Percentiles rank a stretch among this genome's conserved stretches.
Conservation (phyloP, 2,888 invertebrate genomes). For the Oscheius sp. region DNA sequence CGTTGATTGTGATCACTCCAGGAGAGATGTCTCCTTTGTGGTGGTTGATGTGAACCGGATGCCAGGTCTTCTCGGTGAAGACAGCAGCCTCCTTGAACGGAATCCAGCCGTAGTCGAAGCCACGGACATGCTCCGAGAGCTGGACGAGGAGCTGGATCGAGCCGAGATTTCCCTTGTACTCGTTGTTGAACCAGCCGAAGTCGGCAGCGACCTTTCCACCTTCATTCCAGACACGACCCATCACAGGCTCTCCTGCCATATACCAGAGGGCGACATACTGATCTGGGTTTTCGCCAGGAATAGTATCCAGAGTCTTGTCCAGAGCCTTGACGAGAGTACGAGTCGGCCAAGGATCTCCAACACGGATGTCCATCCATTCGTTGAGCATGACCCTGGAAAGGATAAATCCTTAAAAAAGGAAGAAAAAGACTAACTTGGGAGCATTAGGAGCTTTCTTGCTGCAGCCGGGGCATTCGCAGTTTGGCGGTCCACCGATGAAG, state of each 20-base stretch:
- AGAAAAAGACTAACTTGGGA: too few species aligned
- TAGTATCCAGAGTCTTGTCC: slow-evolving; percentile 28
- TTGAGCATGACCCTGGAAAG: slow-evolving; percentile 54
- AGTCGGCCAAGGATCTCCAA: slow-evolving; percentile 60
- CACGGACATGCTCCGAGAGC: slow-evolving; percentile 45
- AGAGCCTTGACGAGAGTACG: slow-evolving; percentile 27
- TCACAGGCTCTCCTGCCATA: slow-evolving; percentile 60
- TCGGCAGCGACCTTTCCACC: slow-evolving; percentile 63
- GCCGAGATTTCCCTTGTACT: slow-evolving; percentile 59
- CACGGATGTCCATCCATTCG: slow-evolving; percentile 65
- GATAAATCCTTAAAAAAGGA: too few species aligned
- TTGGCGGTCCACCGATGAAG: slow-evolving; percentile 47
- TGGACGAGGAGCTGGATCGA: slow-evolving; percentile 56
- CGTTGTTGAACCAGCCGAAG: slow-evolving; percentile 63
- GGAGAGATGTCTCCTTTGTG: slow-evolving; percentile 61
- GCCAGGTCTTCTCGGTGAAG: slow-evolving; percentile 55
- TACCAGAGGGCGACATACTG: slow-evolving; percentile 49
- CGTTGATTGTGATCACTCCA: slow-evolving; percentile 50
- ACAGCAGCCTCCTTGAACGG: slow-evolving; percentile 53
- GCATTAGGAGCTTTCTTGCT: background rate
- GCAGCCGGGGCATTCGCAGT: slow-evolving; percentile 34
- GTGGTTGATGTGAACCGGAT: slow-evolving; percentile 54
- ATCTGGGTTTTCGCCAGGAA: slow-evolving; percentile 27
- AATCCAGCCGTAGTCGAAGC: slow-evolving; percentile 58
- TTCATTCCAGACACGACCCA: slow-evolving; percentile 67